phyloP scores from a whole-genome alignment of 2,797 vertebrate species.

The Cichlasoma orientale region DNA sequence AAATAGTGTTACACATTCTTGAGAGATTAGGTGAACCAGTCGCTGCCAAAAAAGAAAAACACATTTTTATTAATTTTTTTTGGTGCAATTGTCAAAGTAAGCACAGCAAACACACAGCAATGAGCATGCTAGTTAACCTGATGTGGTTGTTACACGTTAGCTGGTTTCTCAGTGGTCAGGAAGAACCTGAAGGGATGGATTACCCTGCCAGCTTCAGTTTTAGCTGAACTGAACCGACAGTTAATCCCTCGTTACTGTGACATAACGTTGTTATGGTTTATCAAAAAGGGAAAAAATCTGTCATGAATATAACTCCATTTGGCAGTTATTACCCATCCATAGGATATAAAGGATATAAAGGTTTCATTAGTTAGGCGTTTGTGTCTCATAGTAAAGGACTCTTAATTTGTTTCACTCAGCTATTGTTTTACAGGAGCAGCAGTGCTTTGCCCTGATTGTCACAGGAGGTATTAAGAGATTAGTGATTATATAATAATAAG shows the following conservation, averaged over 20 bases:
- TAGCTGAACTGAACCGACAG: neutral
- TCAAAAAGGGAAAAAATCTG: too few species aligned
- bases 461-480: constrained; percentile 19
- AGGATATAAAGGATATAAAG: neutral
- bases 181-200: neutral
- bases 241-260: neutral
- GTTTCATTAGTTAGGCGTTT: neutral
- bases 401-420: neutral
- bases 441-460: constrained; percentile 1
- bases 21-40: neutral
- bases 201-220: neutral
- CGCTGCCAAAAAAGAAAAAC: neutral
- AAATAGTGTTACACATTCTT: neutral
- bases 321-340: rapidly evolving
- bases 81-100: neutral
- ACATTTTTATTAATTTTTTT: neutral
- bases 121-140: neutral
- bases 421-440: neutral
- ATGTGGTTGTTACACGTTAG: neutral
- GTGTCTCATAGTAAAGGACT: neutral
- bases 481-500: neutral
- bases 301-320: neutral
- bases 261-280: neutral
- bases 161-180: neutral
- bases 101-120: neutral